A percentile compares a stretch with the other conserved stretches of the same genome.
Conservation (phyloP, 2,113 vertebrate genomes). For the Cephalopterus ornatus region DNA sequence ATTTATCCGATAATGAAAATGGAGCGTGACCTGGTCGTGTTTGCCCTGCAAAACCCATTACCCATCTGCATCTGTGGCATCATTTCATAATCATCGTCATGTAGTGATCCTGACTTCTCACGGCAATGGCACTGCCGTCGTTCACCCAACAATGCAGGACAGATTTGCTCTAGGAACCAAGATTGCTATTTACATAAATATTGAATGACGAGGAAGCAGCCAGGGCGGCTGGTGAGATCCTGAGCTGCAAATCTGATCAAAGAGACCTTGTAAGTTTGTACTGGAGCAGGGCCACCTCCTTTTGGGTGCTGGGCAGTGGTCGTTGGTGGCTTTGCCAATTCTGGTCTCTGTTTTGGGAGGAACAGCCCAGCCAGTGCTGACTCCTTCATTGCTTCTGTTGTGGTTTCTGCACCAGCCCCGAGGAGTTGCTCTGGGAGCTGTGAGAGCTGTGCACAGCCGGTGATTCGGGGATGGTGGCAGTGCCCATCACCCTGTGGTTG, state of each 20-base stretch:
- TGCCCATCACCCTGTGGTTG: not conserved
- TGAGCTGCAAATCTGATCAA: not conserved
- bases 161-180: not conserved
- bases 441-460: not conserved
- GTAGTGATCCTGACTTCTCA: not conserved
- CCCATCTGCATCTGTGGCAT: slow-evolving; percentile 47
- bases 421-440: not conserved
- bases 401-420: not conserved
- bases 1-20: not conserved
- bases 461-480: not conserved
- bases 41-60: slow-evolving; percentile 9
- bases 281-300: not conserved
- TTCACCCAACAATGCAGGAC: not conserved
- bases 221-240: not conserved
- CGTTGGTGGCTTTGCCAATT: not conserved
- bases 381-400: not conserved
- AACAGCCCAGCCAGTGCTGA: accelerated
- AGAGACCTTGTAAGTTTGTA: not conserved
- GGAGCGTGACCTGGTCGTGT: not conserved
- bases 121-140: not conserved
- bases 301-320: not conserved
- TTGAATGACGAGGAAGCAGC: not conserved
- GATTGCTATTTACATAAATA: slow-evolving; percentile 13
- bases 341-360: not conserved
- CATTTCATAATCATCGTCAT: not conserved